A percentile compares a stretch with the other conserved stretches of the same genome.
Evolutionary conservation across 2,113 vertebrate species (phyloP).

Genomic region (Triplophysa rosa): DNA sequence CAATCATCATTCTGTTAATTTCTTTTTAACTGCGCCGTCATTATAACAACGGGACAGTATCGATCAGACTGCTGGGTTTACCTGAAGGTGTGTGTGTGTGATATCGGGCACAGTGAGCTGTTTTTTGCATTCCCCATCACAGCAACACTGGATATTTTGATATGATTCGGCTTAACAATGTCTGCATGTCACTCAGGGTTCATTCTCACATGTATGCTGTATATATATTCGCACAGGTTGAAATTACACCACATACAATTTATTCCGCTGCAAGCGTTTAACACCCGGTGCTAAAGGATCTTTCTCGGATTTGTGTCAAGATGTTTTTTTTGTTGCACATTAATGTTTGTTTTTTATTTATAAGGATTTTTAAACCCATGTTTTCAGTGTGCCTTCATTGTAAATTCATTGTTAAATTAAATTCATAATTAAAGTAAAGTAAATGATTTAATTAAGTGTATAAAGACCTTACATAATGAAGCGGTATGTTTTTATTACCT

Average conservation of each 20-base stretch:
- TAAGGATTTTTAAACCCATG: too few relatives aligned
- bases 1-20: slow-evolving; percentile 77
- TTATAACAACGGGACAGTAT: slow-evolving; percentile 67
- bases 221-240: not conserved
- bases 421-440: too few relatives aligned
- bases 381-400: too few relatives aligned
- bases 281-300: too few relatives aligned
- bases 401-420: too few relatives aligned
- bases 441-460: too few relatives aligned
- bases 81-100: slow-evolving; percentile 26
- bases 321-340: too few relatives aligned
- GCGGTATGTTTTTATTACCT: too few relatives aligned
- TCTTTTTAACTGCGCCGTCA: slow-evolving; percentile 75
- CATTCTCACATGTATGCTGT: not conserved
- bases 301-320: too few relatives aligned
- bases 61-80: slow-evolving; percentile 59
- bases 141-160: slow-evolving; percentile 22
- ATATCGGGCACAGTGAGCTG: slow-evolving; percentile 1
- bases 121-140: slow-evolving; percentile 24
- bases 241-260: slow-evolving; percentile 12
- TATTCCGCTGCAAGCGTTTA: not conserved
- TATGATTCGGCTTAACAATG: slow-evolving; percentile 34
- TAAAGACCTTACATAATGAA: too few relatives aligned
- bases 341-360: too few relatives aligned
- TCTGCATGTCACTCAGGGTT: slow-evolving; percentile 26